These are phyloP conservation scores for Tetropium fuscum DNA, from an alignment of 2,888 invertebrate species.

Conservation along the genomic window DNA sequence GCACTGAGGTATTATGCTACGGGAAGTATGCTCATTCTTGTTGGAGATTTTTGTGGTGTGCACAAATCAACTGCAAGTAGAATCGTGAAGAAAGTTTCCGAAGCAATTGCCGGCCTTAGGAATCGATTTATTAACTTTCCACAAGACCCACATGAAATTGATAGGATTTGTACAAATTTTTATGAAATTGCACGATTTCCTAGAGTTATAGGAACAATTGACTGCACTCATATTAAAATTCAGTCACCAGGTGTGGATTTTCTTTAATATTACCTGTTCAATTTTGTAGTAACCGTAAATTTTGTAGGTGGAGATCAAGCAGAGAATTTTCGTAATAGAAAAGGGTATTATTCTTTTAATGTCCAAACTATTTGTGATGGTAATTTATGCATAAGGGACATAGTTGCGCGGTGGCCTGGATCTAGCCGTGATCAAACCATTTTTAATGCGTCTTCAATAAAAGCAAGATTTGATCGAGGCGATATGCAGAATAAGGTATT, in stretches of 20 bases:
- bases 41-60: constrained; percentile 26
- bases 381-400: constrained; percentile 29
- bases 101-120: constrained; percentile 23
- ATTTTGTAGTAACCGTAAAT: constrained; percentile 9
- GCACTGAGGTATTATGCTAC: constrained; percentile 27
- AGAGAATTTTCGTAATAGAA: constrained; percentile 44
- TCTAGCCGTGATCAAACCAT: constrained; percentile 51
- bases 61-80: constrained; percentile 19
- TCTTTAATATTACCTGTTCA: background rate
- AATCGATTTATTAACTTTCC: constrained; percentile 29
- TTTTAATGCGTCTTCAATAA: constrained; percentile 41
- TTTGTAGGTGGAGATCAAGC: constrained; percentile 38
- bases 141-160: constrained; percentile 26
- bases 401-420: constrained; percentile 48
- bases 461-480: constrained; percentile 7
- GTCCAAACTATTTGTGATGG: constrained; percentile 50
- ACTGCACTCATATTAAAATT: constrained; percentile 49
- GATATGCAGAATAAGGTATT: constrained; percentile 9
- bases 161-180: constrained; percentile 26
- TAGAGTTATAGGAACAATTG: constrained; percentile 38
- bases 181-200: constrained; percentile 41
- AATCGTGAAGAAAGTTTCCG: constrained; percentile 13
- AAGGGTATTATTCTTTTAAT: constrained; percentile 52
- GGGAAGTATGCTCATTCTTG: constrained; percentile 17
- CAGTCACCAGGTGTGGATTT: constrained; percentile 38